phyloP scores from a whole-genome alignment of 2,113 vertebrate genomes.

The Zosterops borbonicus region DNA sequence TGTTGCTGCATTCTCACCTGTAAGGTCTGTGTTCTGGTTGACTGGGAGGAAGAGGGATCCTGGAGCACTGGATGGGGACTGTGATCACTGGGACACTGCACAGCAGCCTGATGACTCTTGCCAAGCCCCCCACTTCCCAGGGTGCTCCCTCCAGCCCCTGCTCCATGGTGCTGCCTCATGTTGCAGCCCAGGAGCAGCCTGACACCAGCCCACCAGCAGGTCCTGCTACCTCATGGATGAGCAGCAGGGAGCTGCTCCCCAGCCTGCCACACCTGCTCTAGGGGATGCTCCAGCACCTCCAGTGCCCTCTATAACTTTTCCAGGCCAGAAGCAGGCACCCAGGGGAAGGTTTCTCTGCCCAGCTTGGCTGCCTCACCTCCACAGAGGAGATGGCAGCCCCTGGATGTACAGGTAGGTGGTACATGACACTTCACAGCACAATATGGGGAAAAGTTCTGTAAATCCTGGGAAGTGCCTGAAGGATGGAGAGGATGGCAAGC shows the following conservation, averaged over 20 bases:
- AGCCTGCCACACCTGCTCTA: not conserved
- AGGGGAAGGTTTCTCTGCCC: not conserved
- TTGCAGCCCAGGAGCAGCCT: not conserved
- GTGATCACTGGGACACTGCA: fast-evolving
- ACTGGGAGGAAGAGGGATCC: not conserved
- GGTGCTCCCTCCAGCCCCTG: not conserved
- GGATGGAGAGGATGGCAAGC: not conserved
- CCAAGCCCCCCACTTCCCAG: fast-evolving
- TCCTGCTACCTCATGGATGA: not conserved
- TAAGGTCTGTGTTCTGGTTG: not conserved
- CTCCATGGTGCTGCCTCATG: not conserved
- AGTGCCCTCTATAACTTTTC: too few species aligned
- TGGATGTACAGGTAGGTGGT: not conserved
- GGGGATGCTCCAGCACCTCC: not conserved
- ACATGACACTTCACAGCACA: fast-evolving
- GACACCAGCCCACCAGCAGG: not conserved
- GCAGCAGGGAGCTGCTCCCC: not conserved
- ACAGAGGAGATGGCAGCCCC: not conserved
- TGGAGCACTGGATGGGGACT: not conserved
- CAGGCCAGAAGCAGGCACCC: not conserved
- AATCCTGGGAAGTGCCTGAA: not conserved
- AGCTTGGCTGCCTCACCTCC: not conserved
- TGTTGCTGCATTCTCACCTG: not conserved
- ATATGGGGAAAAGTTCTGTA: not conserved
- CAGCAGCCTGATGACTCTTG: not conserved